Evolutionary conservation across 1,140 invertebrate genomes (phyloP).

Genomic region (Lepidurus packardi): DNA sequence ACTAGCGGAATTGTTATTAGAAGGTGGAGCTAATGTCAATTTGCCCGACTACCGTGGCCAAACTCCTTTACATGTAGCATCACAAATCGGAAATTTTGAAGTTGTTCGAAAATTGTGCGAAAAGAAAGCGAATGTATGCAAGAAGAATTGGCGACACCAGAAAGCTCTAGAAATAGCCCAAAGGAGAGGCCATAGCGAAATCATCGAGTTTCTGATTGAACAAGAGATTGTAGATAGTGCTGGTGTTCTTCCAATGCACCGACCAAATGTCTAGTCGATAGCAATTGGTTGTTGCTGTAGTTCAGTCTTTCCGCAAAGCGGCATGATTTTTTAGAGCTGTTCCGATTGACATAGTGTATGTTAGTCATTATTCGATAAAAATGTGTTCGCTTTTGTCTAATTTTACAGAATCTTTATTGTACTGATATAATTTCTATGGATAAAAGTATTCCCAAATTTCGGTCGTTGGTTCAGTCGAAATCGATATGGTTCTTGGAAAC

Average conservation of each 20-base stretch:
- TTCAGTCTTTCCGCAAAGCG: too few species aligned
- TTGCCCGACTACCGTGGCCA: background rate
- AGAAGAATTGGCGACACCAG: background rate
- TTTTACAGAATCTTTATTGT: background rate
- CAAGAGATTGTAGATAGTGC: background rate
- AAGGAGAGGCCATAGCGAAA: background rate
- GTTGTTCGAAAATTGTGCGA: background rate
- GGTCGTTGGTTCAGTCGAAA: background rate
- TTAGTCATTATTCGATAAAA: background rate
- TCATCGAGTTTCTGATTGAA: background rate
- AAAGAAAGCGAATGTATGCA: background rate
- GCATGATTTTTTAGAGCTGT: too few species aligned
- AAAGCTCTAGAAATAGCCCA: background rate
- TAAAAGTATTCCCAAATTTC: too few species aligned
- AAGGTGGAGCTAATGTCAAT: background rate
- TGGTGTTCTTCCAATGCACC: background rate
- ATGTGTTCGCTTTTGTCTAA: background rate
- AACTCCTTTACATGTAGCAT: background rate
- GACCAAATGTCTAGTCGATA: background rate
- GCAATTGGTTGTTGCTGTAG: background rate
- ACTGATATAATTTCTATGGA: background rate
- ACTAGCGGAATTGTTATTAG: background rate
- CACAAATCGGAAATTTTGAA: background rate
- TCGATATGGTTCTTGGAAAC: background rate
- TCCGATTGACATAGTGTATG: too few species aligned